Evolutionary conservation across 2,888 invertebrate genomes (phyloP), one percentile per base, ranked within the genome.

Genomic region (Toxonevra muliebris): DNA sequence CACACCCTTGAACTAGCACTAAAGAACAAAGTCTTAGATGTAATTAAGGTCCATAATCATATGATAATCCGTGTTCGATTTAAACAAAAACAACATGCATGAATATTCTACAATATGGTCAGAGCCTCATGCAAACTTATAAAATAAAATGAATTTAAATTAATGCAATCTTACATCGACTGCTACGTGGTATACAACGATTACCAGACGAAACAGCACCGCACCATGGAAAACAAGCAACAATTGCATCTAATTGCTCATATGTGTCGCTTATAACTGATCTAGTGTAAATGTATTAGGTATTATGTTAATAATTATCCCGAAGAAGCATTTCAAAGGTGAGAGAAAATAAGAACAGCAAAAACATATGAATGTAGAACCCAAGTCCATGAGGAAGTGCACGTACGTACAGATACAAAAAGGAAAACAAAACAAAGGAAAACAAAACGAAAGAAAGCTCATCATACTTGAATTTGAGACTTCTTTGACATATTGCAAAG

Each of bases 191-290:
- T 76, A 89, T 88, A 79, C 89, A 89, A 82, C 89, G 87, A 80
- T 88, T 88, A 76, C 88, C 88, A 69, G 88, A 88, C 72, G 88
- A 88, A 58, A 85, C 85, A 66, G 85, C 85, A 73, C 88, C 87
- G 85, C 92, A 92, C 91, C 92, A 92, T 73, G 92, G 92, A 85
- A 92, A 92, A 85, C 92, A 92, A 80, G 92, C 90, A 76, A 91
- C 90, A 86, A 92, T 87, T 73, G 90, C 90, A 86, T 92, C 91
- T 86, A 91, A 88, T 83, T 91, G 90, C 81, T 92, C 91, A 86
- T 92, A 91, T 74, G 90, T 92, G 86, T 92, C 91, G 76, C 84
- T 85, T 73, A 85, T 86, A 71, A 86, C 85, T 86, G 77, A 71
- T 68, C 72, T 65, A 64, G 30, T 30, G 30, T 17, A 54, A 64